These are phyloP conservation scores for Stegodyphus mimosarum DNA, from an alignment of 1,140 invertebrate genomes.

Conservation along the genomic window DNA sequence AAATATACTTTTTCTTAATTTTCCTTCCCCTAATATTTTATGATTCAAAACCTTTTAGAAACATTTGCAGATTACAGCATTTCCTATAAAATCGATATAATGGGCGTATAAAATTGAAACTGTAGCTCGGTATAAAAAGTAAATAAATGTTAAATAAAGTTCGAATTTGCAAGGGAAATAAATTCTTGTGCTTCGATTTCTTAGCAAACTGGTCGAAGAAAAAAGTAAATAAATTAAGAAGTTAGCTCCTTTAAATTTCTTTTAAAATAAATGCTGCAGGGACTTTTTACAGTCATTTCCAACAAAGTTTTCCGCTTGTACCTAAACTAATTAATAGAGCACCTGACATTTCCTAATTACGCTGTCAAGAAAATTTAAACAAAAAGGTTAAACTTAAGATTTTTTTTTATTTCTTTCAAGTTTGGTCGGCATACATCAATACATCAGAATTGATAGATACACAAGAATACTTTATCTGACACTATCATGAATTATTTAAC, in stretches of 20 bases:
- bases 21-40: too few species aligned
- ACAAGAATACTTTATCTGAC: conserved; percentile 21
- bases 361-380: conserved; percentile 52
- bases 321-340: conserved; percentile 50
- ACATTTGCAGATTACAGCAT: too few species aligned
- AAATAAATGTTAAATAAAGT: neutral
- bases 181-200: neutral
- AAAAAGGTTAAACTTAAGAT: conserved; percentile 45
- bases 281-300: conserved; percentile 30
- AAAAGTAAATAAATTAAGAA: conserved; percentile 49
- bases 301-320: conserved; percentile 40
- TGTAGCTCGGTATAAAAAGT: too few species aligned
- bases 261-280: conserved; percentile 41
- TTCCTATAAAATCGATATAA: too few species aligned
- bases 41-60: too few species aligned
- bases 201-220: conserved; percentile 14
- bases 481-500: neutral
- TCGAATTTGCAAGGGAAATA: conserved; percentile 4
- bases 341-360: conserved; percentile 55
- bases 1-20: too few species aligned
- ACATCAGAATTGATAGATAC: conserved; percentile 1
- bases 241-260: neutral
- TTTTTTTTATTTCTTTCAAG: conserved; percentile 32
- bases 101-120: too few species aligned
- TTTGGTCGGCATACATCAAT: conserved; percentile 20